phyloP scores from a whole-genome alignment of 2,888 invertebrate genomes.

The Taenaris catops region DNA sequence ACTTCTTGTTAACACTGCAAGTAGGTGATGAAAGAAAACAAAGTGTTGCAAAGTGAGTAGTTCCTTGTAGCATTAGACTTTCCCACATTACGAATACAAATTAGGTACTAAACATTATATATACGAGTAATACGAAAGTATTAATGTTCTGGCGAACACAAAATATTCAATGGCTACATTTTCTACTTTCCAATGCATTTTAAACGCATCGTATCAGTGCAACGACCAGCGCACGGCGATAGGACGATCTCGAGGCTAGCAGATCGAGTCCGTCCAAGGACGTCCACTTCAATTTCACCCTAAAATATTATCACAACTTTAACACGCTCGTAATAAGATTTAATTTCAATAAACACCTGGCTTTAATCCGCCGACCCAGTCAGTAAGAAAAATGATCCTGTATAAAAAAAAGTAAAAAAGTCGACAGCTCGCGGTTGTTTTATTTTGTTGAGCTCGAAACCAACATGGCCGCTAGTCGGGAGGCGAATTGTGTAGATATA shows the following conservation, averaged over 20 bases:
- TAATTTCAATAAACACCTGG: slow-evolving; percentile 33
- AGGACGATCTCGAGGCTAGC: slow-evolving; percentile 75
- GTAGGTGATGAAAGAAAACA: no score
- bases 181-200: slow-evolving; percentile 78
- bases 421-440: slow-evolving; percentile 64
- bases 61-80: no score
- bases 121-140: slow-evolving; percentile 27
- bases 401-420: slow-evolving; percentile 70
- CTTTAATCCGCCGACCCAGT: slow-evolving; percentile 57
- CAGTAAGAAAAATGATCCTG: slow-evolving; percentile 78
- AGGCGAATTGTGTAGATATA: slow-evolving; percentile 67
- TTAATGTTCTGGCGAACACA: slow-evolving; percentile 24
- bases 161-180: slow-evolving; percentile 55
- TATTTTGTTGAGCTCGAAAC: slow-evolving; percentile 64
- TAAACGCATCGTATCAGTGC: slow-evolving; percentile 72
- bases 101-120: no score
- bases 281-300: slow-evolving; percentile 64
- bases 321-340: slow-evolving; percentile 31
- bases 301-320: slow-evolving; percentile 38
- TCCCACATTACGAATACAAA: no score
- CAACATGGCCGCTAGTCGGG: slow-evolving; percentile 68
- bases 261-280: slow-evolving; percentile 80
- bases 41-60: no score
- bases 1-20: no score
- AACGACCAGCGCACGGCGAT: slow-evolving; percentile 70